Evolutionary conservation across 2,797 vertebrate species (phyloP).

Genomic region (Morus bassanus): DNA sequence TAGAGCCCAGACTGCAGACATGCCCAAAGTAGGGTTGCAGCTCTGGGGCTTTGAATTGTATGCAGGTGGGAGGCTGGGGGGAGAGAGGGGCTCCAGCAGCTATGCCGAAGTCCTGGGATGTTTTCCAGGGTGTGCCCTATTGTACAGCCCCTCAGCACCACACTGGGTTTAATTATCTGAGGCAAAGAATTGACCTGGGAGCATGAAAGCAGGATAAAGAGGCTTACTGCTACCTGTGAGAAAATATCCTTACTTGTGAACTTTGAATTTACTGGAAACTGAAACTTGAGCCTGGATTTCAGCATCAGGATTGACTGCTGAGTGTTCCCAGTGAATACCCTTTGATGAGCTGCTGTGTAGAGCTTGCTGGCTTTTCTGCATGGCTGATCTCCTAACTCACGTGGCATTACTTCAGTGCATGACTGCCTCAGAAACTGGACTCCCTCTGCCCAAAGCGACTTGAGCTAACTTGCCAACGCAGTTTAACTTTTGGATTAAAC

Average conservation of each 20-base stretch:
- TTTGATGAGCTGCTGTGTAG: slow-evolving; percentile 27
- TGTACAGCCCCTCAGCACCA: not conserved
- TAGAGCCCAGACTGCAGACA: not conserved
- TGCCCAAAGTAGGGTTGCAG: not conserved
- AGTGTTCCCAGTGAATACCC: slow-evolving; percentile 1
- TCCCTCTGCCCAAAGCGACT: not conserved
- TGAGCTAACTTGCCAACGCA: slow-evolving; percentile 1
- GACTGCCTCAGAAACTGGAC: slow-evolving; percentile 7
- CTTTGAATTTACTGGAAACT: slow-evolving; percentile 45
- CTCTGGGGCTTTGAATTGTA: not conserved
- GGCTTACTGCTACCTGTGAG: slow-evolving; percentile 47
- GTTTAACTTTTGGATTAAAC: slow-evolving; percentile 52
- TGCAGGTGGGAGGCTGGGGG: not conserved
- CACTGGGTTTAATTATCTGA: not conserved
- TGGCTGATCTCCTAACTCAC: not conserved
- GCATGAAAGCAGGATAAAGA: not conserved
- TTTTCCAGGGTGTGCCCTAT: not conserved
- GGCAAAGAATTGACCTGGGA: not conserved
- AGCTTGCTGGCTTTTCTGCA: not conserved
- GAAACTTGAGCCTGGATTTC: slow-evolving; percentile 45
- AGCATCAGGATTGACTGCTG: slow-evolving; percentile 11
- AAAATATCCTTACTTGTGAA: slow-evolving; percentile 28
- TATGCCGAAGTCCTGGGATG: not conserved
- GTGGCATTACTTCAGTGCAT: not conserved
- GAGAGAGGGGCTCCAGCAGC: not conserved